Evolutionary conservation across 2,888 invertebrate genomes (phyloP), one percentile per base, ranked within the genome.

Genomic region (Carabus problematicus): DNA sequence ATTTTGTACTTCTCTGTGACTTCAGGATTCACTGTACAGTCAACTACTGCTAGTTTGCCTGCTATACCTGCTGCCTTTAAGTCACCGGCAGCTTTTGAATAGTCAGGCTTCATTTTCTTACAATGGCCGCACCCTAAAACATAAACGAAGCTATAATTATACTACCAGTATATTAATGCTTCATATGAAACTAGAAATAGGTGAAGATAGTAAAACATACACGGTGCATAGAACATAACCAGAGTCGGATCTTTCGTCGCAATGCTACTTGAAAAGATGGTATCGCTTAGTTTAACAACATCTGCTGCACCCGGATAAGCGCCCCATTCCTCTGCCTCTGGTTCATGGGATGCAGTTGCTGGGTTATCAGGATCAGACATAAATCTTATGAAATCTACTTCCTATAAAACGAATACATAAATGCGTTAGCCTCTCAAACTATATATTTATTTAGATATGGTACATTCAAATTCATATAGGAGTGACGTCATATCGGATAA

Each of bases 141-240:
- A 66, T 67, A 71, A 64, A 42, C 41, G 45, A 49, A 1, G 18
- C 11, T 11, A 56, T 56, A 19, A 18, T 45, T 14, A 45, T 8
- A 19, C 11, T 14, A 45, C n/a, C 6, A 18, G 3, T 55, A 18
- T 19, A 14, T 3, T 55, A 18, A 18, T n/a, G n/a, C n/a, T n/a
- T n/a, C n/a, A n/a, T n/a, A n/a, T n/a, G n/a, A n/a, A n/a, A n/a
- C n/a, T n/a, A n/a, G n/a, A n/a, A n/a, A n/a, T n/a, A n/a, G n/a
- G 9, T 49, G 18, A 16, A 12, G 8, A 12, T 49, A 49, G 14
- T 52, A 54, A 62, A 64, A 81, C 82, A 84, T 82, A 91, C 92
- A 92, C 11, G 90, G 87, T 9, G 92, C 92, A 77, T 89, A 91
- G 77, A 91, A 93, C 90, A 93, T 91, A 71, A 92, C 87, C 63